phyloP scores from a whole-genome alignment of 2,888 invertebrate species.

The Drosophila colorata region DNA sequence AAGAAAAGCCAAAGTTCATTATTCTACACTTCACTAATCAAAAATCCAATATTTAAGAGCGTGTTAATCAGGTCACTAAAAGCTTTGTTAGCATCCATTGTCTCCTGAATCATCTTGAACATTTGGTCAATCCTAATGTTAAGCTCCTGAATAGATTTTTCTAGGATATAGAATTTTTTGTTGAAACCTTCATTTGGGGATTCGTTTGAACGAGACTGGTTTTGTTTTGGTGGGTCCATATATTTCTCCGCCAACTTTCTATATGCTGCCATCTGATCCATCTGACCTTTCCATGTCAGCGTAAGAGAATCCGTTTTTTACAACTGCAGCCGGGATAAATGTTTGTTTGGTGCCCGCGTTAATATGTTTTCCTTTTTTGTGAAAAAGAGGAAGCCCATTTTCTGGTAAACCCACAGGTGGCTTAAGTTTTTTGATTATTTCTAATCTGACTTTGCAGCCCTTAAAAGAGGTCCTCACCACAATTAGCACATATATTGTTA shows the following conservation, averaged over 20 bases:
- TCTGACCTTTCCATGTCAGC: no score
- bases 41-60: constrained; percentile 27
- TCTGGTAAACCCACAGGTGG: not conserved
- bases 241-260: not conserved
- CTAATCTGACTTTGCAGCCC: constrained; percentile 1
- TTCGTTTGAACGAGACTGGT: no score
- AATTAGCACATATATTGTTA: constrained; percentile 3
- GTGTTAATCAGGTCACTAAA: no score
- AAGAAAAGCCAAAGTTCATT: constrained; percentile 11
- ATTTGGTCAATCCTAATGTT: no score
- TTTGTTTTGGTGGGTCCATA: no score
- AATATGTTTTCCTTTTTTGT: no score
- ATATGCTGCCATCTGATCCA: not conserved
- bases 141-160: no score
- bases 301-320: not conserved
- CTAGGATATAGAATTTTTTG: no score
- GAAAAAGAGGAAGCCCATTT: no score
- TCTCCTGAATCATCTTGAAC: no score
- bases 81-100: no score
- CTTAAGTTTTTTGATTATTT: not conserved
- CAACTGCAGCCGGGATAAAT: constrained; percentile 4
- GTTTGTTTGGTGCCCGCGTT: not conserved
- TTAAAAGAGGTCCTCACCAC: constrained; percentile 5
- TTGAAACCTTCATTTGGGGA: no score
- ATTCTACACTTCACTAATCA: constrained; percentile 13